Evolutionary conservation across 2,797 vertebrate genomes (phyloP).

Genomic region (Staurois parvus): DNA sequence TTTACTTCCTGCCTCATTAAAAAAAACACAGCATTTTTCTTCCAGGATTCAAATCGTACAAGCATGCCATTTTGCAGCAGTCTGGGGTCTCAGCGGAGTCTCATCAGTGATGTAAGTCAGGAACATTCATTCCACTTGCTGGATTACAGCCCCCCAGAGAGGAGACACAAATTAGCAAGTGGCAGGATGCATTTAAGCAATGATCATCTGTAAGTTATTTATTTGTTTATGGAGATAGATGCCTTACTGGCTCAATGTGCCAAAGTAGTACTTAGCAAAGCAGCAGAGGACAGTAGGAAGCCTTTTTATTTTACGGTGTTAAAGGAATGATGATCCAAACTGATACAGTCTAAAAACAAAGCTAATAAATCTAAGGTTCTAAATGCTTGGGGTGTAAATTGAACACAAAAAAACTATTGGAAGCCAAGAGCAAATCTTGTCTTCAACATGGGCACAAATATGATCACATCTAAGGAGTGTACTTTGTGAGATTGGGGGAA

Average conservation of each 20-base stretch:
- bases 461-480: too few species aligned
- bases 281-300: slow-evolving; percentile 5
- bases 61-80: slow-evolving; percentile 28
- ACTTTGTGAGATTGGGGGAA: too few species aligned
- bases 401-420: too few species aligned
- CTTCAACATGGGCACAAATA: too few species aligned
- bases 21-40: slow-evolving; percentile 35
- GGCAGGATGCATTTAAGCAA: slow-evolving; percentile 47
- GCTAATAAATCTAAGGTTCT: background rate
- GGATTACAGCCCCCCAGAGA: slow-evolving; percentile 55
- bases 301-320: slow-evolving; percentile 5
- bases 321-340: background rate
- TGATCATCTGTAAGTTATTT: slow-evolving; percentile 44
- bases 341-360: background rate
- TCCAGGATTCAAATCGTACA: slow-evolving; percentile 28
- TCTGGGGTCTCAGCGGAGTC: slow-evolving; percentile 39
- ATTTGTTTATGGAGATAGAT: slow-evolving; percentile 48
- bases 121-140: slow-evolving; percentile 49
- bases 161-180: slow-evolving; percentile 31
- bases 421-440: too few species aligned
- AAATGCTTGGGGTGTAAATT: background rate
- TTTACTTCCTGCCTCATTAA: slow-evolving; percentile 39
- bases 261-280: slow-evolving; percentile 24
- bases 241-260: slow-evolving; percentile 8
- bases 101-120: slow-evolving; percentile 54